Evolutionary conservation across 1,140 invertebrate genomes (phyloP).

Genomic region (Heliconius melpomene): DNA sequence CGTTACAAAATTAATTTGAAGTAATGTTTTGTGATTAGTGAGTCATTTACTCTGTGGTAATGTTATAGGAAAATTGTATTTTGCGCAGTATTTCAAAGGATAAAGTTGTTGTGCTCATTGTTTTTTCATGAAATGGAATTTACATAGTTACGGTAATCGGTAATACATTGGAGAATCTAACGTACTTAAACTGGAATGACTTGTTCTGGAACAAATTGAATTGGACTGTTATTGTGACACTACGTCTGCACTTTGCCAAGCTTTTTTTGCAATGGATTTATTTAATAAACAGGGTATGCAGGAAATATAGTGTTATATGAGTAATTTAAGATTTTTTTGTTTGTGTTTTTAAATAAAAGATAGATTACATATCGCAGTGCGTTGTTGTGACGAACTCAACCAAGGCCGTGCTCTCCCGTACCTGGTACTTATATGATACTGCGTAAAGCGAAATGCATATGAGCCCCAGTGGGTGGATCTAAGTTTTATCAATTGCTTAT

Average conservation of each 20-base stretch:
- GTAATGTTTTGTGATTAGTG: conserved; percentile 15
- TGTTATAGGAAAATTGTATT: conserved; percentile 20
- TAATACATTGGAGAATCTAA: neutral
- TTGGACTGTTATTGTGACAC: conserved; percentile 28
- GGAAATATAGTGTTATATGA: conserved; percentile 3
- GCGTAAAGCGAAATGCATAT: conserved; percentile 40
- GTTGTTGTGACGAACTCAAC: conserved; percentile 60
- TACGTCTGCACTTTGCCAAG: conserved; percentile 29
- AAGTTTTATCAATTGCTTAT: conserved; percentile 56
- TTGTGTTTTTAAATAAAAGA: neutral
- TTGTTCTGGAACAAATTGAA: conserved; percentile 15
- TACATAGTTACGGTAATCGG: conserved; percentile 11
- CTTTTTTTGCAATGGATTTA: conserved; percentile 57
- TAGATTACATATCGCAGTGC: conserved; percentile 34
- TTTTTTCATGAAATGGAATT: conserved; percentile 19
- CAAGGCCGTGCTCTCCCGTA: conserved; percentile 72
- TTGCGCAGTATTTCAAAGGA: conserved; percentile 19
- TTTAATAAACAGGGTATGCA: conserved; percentile 63
- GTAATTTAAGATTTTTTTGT: neutral
- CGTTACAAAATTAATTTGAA: conserved; percentile 20
- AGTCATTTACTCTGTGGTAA: conserved; percentile 30
- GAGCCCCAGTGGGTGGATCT: conserved; percentile 61
- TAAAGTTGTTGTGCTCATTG: neutral
- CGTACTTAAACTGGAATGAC: conserved; percentile 5
- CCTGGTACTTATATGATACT: conserved; percentile 62